These are phyloP conservation scores for Oegoconia quadripuncta DNA, from an alignment of 2,888 invertebrate genomes.

Conservation along the genomic window DNA sequence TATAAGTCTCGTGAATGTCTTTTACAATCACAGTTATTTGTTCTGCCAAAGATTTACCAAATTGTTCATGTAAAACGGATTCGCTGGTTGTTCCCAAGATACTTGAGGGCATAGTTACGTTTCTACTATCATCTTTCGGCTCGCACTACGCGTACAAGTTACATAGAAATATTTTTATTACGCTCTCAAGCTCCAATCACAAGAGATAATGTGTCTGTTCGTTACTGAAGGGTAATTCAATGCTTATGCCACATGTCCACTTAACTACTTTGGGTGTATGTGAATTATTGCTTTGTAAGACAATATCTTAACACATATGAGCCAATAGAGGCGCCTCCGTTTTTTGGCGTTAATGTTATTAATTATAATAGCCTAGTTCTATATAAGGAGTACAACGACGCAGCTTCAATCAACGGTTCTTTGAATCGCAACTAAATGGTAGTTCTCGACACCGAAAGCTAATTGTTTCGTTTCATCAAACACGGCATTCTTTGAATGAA, in stretches of 20 bases:
- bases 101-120: conserved; percentile 20
- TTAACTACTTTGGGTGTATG: conserved; percentile 20
- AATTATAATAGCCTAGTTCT: conserved; percentile 63
- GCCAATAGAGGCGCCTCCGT: conserved; percentile 18
- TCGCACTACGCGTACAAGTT: conserved; percentile 11
- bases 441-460: conserved; percentile 4
- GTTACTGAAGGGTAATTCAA: conserved; percentile 57
- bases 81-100: conserved; percentile 30
- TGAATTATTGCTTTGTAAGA: conserved; percentile 33
- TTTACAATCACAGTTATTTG: conserved; percentile 9
- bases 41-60: not conserved
- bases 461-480: conserved; percentile 50
- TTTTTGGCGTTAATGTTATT: conserved; percentile 62
- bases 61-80: conserved; percentile 12
- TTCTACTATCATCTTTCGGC: conserved; percentile 22
- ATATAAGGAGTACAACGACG: conserved; percentile 38
- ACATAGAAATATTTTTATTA: conserved; percentile 58
- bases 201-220: conserved; percentile 57
- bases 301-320: conserved; percentile 28
- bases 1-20: conserved; percentile 2
- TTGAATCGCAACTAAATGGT: conserved; percentile 1
- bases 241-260: conserved; percentile 56
- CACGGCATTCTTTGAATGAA: conserved; percentile 54
- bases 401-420: conserved; percentile 29
- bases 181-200: conserved; percentile 62